Evolutionary conservation across 1,140 invertebrate species (phyloP).

Genomic region (Polypedilum vanderplanki): DNA sequence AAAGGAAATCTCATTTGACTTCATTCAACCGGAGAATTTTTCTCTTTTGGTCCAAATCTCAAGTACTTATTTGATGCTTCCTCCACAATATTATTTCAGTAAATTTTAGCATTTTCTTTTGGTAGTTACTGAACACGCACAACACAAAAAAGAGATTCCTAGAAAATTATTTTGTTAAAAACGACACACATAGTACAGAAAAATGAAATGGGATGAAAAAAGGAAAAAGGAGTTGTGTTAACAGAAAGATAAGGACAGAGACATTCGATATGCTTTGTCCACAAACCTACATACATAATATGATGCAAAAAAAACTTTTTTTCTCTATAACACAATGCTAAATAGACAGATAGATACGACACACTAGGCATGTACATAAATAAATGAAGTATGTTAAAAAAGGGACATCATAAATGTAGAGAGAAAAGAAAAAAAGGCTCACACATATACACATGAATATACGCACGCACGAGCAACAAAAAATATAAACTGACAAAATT

Average conservation of each 20-base stretch:
- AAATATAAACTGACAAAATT: conserved; percentile 2
- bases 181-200: neutral
- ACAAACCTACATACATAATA: no score
- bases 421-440: neutral
- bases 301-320: no score
- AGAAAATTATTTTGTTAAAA: conserved; percentile 12
- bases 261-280: neutral
- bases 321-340: no score
- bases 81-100: neutral
- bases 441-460: neutral
- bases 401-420: neutral
- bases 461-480: neutral
- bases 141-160: neutral
- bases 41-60: neutral
- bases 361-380: neutral
- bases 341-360: no score
- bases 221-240: conserved; percentile 6
- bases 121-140: no score
- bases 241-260: neutral
- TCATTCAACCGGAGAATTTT: neutral
- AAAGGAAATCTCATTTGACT: neutral
- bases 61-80: conserved; percentile 11
- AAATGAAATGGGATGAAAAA: conserved; percentile 1
- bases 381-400: neutral
- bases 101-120: neutral